These are phyloP conservation scores for Platichthys flesus DNA, from an alignment of 2,113 vertebrate genomes.

Conservation along the genomic window DNA sequence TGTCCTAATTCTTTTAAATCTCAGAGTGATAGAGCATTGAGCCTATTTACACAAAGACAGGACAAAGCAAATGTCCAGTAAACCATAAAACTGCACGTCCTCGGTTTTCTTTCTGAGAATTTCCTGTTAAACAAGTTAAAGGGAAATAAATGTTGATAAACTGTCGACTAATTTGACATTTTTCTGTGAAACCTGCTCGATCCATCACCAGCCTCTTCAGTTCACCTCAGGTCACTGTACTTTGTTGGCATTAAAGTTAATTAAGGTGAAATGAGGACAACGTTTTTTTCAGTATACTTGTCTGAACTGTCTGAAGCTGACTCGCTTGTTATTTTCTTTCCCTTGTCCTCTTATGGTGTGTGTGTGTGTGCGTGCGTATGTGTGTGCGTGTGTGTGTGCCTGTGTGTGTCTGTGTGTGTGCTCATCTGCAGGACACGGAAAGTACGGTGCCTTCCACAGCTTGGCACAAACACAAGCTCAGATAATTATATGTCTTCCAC, in stretches of 20 bases:
- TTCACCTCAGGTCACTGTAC: conserved; percentile 8
- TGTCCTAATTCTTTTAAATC: no score
- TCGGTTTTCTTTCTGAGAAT: no score
- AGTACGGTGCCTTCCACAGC: conserved; percentile 78
- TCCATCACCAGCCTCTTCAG: background rate
- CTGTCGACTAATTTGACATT: background rate
- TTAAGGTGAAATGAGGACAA: conserved; percentile 29
- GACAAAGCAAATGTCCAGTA: background rate
- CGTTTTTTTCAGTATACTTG: conserved; percentile 19
- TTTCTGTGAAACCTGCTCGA: background rate
- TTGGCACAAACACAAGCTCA: conserved; percentile 73
- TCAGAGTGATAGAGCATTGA: no score
- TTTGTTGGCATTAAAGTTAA: background rate
- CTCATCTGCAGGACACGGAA: conserved; percentile 71
- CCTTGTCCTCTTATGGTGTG: conserved; percentile 17
- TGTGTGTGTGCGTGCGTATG: conserved; percentile 2
- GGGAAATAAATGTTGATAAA: background rate
- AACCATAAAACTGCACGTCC: background rate
- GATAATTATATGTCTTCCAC: conserved; percentile 75
- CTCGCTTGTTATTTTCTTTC: background rate
- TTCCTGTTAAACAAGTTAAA: background rate
- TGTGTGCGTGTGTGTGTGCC: background rate
- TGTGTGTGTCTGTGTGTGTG: background rate
- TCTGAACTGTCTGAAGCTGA: conserved; percentile 12
- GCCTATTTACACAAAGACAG: background rate